A percentile compares a stretch with the other conserved stretches of the same genome.
Conservation (phyloP, 2,888 invertebrate genomes). For the Cataglyphis albicans region DNA sequence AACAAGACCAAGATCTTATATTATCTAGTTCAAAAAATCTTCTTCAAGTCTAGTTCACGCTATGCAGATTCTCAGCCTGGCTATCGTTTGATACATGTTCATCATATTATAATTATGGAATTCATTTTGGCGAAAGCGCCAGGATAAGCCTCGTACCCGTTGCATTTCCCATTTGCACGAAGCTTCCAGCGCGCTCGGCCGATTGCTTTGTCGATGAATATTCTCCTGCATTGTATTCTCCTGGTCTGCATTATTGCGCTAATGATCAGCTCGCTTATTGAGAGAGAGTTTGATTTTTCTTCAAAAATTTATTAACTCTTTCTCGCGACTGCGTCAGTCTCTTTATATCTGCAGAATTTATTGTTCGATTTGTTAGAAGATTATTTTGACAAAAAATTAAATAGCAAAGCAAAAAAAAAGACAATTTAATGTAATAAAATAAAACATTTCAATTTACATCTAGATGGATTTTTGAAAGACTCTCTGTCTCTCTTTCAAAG, state of each 20-base stretch:
- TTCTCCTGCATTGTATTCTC: constrained; percentile 58
- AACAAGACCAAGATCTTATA: not conserved
- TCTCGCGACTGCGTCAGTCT: constrained; percentile 54
- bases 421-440: not conserved
- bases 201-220: constrained; percentile 73
- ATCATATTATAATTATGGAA: constrained; percentile 41
- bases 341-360: not conserved
- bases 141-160: constrained; percentile 61
- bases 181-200: constrained; percentile 55
- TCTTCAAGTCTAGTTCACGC: not conserved
- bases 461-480: constrained; percentile 18
- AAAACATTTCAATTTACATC: constrained; percentile 13
- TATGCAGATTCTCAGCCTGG: constrained; percentile 4
- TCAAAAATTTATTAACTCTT: constrained; percentile 69
- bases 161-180: constrained; percentile 62
- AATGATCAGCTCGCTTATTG: constrained; percentile 62
- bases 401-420: constrained; percentile 7
- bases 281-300: constrained; percentile 57
- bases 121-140: constrained; percentile 47
- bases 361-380: constrained; percentile 2
- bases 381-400: constrained; percentile 15
- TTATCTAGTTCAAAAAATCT: not conserved
- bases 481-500: constrained; percentile 15
- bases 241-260: constrained; percentile 55
- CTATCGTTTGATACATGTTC: not conserved